Evolutionary conservation across 2,797 vertebrate species (phyloP).

Genomic region (Balearica regulorum): DNA sequence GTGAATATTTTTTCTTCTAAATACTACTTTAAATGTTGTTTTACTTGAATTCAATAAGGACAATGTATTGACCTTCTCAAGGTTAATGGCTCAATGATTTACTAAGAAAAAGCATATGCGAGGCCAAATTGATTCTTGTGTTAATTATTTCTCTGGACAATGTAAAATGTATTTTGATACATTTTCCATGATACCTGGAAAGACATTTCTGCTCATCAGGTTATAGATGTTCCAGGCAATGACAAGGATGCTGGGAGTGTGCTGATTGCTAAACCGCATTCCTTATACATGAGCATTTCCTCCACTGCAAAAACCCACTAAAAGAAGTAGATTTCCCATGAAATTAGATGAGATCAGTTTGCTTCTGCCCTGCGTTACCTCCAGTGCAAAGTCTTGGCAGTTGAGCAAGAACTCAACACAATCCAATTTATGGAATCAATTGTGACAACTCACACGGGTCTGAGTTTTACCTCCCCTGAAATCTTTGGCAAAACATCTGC

Average conservation of each 20-base stretch:
- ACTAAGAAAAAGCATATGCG: background rate
- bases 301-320: background rate
- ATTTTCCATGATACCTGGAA: slow-evolving; percentile 1
- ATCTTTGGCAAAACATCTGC: background rate
- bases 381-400: background rate
- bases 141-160: background rate
- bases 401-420: background rate
- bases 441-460: background rate
- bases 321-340: background rate
- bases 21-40: background rate
- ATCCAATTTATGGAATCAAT: background rate
- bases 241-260: background rate
- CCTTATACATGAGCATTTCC: background rate
- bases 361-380: background rate
- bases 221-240: background rate
- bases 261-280: background rate
- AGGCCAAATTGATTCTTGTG: background rate
- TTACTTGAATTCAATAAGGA: background rate
- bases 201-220: background rate
- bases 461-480: background rate
- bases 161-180: background rate
- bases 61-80: background rate
- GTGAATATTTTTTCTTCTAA: background rate
- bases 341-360: background rate
- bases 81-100: slow-evolving; percentile 6